Conservation (phyloP, 2,888 invertebrate genomes). For the Drosophila parthenogenetica region DNA sequence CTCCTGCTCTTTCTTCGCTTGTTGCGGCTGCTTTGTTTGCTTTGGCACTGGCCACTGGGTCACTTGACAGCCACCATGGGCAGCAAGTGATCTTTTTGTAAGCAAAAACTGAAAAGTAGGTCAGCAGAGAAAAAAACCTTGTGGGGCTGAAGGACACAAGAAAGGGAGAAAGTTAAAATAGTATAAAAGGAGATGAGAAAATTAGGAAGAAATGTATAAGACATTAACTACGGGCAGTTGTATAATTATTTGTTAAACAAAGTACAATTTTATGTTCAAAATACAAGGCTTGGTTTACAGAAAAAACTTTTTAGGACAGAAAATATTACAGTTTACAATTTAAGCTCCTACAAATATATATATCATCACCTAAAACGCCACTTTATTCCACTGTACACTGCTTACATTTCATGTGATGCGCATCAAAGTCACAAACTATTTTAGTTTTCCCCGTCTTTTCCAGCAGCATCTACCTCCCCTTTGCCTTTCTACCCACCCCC, state of each 20-base stretch:
- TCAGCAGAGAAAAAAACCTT: background rate
- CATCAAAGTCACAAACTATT: constrained; percentile 25
- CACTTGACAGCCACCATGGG: constrained; percentile 68
- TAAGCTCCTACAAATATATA: too few species aligned
- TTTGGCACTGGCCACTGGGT: constrained; percentile 74
- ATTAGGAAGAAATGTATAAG: background rate
- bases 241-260: too few species aligned
- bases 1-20: constrained; percentile 1
- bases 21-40: constrained; percentile 44
- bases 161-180: background rate
- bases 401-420: constrained; percentile 16
- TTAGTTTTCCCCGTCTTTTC: constrained; percentile 12
- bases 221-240: too few species aligned
- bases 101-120: constrained; percentile 28
- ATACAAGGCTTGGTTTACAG: rapidly evolving
- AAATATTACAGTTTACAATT: too few species aligned
- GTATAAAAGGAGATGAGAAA: background rate
- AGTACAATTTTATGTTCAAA: too few species aligned
- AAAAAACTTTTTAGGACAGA: too few species aligned
- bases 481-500: background rate
- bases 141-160: background rate
- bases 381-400: constrained; percentile 29
- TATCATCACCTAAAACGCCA: background rate
- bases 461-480: background rate
- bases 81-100: constrained; percentile 29